A percentile compares a stretch with the other conserved stretches of the same genome.
phyloP scores from a whole-genome alignment of 2,113 vertebrate genomes.

The Eretmochelys imbricata region DNA sequence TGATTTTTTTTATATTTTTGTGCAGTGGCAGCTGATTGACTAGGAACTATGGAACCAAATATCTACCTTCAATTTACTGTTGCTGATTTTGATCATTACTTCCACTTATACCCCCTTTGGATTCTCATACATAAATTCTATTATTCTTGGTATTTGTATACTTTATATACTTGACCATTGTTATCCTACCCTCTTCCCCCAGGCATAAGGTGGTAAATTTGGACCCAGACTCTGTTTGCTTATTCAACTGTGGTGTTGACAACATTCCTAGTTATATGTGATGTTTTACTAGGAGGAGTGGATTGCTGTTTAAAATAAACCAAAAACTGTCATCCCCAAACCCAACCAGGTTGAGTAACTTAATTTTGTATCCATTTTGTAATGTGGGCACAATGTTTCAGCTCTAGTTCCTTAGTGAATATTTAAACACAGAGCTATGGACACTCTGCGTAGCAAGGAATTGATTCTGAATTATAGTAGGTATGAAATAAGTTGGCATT shows the following conservation, averaged over 20 bases:
- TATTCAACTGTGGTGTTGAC: background rate
- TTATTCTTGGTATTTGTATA: background rate
- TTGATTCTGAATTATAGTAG: conserved; percentile 17
- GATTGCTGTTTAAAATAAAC: background rate
- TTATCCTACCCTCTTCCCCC: background rate
- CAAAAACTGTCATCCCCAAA: background rate
- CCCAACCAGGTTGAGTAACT: background rate
- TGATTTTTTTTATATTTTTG: background rate
- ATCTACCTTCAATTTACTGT: background rate
- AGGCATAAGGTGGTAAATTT: background rate
- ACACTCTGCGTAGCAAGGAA: background rate
- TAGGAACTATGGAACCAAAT: background rate
- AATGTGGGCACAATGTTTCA: background rate
- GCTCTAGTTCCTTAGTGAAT: background rate
- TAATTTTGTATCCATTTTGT: background rate
- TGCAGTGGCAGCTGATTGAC: background rate
- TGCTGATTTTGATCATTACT: background rate
- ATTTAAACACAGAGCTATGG: background rate
- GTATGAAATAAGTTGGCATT: conserved; percentile 3
- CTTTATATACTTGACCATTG: background rate
- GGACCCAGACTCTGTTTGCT: background rate
- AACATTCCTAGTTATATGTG: background rate
- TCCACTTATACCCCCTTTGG: background rate
- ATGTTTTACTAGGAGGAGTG: background rate
- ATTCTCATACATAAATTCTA: conserved; percentile 2